Evolutionary conservation across 2,888 invertebrate species (phyloP).

Genomic region (Andrena flavipes): DNA sequence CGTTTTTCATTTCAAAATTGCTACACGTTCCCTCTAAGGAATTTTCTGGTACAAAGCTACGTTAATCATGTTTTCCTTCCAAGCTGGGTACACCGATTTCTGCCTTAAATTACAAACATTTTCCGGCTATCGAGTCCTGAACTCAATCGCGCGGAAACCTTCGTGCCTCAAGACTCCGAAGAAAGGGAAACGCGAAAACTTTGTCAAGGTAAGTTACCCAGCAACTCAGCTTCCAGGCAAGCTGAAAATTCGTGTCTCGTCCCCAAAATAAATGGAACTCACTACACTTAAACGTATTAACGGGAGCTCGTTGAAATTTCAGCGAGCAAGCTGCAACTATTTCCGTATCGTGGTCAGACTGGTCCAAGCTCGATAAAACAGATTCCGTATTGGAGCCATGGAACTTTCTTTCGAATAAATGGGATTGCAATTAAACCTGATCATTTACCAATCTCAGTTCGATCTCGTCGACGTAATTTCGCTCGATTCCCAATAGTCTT

Average conservation of each 20-base stretch:
- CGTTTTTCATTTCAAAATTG: background rate
- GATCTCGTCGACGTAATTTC: background rate
- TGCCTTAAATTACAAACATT: constrained; percentile 14
- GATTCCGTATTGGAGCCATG: background rate
- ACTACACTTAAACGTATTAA: background rate
- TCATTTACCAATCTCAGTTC: constrained; percentile 12
- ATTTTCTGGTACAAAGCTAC: background rate
- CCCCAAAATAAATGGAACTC: background rate
- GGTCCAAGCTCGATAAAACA: background rate
- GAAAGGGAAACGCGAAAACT: constrained; percentile 38
- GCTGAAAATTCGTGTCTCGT: constrained; percentile 5
- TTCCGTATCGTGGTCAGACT: constrained; percentile 1
- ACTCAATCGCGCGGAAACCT: constrained; percentile 27
- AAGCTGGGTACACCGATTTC: constrained; percentile 7
- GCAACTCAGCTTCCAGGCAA: background rate
- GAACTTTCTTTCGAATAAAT: constrained; percentile 26
- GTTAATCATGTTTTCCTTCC: background rate
- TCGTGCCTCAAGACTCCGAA: background rate
- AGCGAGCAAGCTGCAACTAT: background rate
- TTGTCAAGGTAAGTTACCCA: background rate
- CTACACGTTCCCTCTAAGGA: background rate
- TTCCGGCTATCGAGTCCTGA: background rate
- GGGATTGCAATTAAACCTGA: constrained; percentile 11
- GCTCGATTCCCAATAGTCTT: background rate
- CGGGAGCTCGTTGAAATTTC: constrained; percentile 17